These are phyloP conservation scores for Paraplagusia blochii DNA, from an alignment of 2,113 vertebrate species.

Conservation along the genomic window DNA sequence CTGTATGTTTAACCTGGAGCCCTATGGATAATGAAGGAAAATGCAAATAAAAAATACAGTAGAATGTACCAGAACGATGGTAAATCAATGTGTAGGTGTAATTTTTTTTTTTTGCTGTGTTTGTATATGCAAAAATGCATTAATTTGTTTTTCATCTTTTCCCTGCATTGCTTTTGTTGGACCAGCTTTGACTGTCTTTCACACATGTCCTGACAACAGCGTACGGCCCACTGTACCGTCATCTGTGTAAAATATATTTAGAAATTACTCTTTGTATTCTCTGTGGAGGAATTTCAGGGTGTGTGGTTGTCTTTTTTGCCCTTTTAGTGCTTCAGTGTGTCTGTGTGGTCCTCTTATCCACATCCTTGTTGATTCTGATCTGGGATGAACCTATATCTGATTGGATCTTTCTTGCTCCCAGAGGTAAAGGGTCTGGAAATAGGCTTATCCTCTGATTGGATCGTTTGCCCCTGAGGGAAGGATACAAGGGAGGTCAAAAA, in stretches of 20 bases:
- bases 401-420: constrained; percentile 62
- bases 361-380: constrained; percentile 61
- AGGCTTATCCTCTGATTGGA: constrained; percentile 74
- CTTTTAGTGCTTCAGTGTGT: constrained; percentile 24
- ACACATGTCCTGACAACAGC: no score
- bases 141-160: constrained; percentile 28
- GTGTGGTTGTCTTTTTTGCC: constrained; percentile 20
- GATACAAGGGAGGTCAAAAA: constrained; percentile 67
- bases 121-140: constrained; percentile 5
- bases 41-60: constrained; percentile 12
- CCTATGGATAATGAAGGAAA: neutral
- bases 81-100: constrained; percentile 8
- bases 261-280: neutral
- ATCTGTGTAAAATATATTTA: constrained; percentile 2
- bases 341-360: constrained; percentile 36
- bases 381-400: constrained; percentile 69
- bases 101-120: constrained; percentile 1
- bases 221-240: no score
- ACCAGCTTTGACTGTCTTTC: neutral
- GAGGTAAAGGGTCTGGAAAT: constrained; percentile 67
- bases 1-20: constrained; percentile 18
- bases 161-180: constrained; percentile 3
- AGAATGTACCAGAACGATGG: neutral
- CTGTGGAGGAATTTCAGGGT: constrained; percentile 7
- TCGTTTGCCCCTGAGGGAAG: constrained; percentile 64